Base-by-base conservation (phyloP, 2,888 invertebrate species). In the Protula sp. region DNA sequence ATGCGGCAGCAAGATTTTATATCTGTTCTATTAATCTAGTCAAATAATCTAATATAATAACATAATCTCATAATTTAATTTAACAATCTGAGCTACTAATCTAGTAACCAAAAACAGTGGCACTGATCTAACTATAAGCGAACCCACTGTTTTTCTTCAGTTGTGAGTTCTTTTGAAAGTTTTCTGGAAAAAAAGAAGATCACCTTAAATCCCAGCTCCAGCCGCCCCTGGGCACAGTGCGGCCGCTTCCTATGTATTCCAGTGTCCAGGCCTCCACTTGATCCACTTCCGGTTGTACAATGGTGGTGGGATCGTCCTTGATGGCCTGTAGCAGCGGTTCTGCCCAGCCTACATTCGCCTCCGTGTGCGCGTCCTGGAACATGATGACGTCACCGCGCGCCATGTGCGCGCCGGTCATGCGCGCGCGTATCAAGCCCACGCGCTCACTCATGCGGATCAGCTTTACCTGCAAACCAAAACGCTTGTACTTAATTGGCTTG, bases 141-240 rank as follows among this genome's bases (percentile, higher is more conserved):
- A n/a, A n/a, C n/a, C n/a, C n/a, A n/a, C n/a, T n/a, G n/a, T n/a
- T n/a, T n/a, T n/a, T n/a, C n/a, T n/a, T n/a, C n/a, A n/a, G n/a
- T n/a, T n/a, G n/a, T n/a, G n/a, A n/a, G n/a, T n/a, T n/a, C n/a
- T n/a, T n/a, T n/a, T n/a, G n/a, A n/a, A n/a, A n/a, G n/a, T n/a
- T n/a, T n/a, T n/a, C n/a, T n/a, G n/a, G n/a, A n/a, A n/a, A n/a
- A n/a, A n/a, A n/a, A n/a, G n/a, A n/a, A n/a, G n/a, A 30, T 29
- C 31, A 69, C 68, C 69, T 67, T 24, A 69, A 61, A 57, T 69
- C 69, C 69, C 69, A 69, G 26, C 57, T 69, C 57, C 70, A 69
- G 4, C 69, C 69, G n/a, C 69, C 69, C 14, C 68, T 50, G 9
- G 67, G 66, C 2, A 69, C 68, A 22, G 47, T 47, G 1, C 57